Conservation (phyloP, 2,113 vertebrate species). For the Donacobius atricapilla region DNA sequence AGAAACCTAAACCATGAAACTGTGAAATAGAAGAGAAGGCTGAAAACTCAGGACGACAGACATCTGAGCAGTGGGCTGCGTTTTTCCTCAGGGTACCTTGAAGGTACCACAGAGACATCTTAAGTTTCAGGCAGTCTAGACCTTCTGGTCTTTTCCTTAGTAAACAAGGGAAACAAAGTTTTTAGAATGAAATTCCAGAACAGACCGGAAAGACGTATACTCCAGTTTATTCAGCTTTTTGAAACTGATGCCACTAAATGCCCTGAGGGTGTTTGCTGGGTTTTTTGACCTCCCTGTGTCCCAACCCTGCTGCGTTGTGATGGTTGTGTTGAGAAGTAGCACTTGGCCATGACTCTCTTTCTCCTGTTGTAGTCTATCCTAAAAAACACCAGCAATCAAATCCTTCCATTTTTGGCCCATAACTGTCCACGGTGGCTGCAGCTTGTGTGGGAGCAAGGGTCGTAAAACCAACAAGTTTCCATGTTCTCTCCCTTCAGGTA, state of each 20-base stretch:
- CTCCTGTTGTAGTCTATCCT: not conserved
- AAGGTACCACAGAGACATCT: not conserved
- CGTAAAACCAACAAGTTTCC: not conserved
- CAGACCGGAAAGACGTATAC: not conserved
- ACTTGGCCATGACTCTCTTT: not conserved
- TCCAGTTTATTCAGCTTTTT: not conserved
- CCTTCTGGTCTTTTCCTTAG: not conserved
- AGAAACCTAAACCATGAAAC: too few relatives aligned
- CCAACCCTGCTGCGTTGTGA: not conserved
- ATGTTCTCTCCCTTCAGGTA: conserved; percentile 57
- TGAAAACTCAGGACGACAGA: too few relatives aligned
- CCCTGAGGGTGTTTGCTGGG: not conserved
- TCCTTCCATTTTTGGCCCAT: not conserved
- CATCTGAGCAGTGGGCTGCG: not conserved
- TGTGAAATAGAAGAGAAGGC: too few relatives aligned
- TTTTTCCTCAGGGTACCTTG: not conserved
- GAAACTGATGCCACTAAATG: not conserved
- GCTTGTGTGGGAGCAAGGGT: not conserved
- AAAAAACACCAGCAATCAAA: not conserved
- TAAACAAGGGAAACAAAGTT: not conserved
- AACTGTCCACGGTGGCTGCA: fast-evolving
- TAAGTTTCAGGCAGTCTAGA: not conserved
- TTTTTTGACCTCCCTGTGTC: not conserved
- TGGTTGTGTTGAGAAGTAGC: not conserved
- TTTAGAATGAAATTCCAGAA: not conserved